These are phyloP conservation scores for Zaprionus nigranus DNA, from an alignment of 1,140 invertebrate genomes.

Conservation along the genomic window DNA sequence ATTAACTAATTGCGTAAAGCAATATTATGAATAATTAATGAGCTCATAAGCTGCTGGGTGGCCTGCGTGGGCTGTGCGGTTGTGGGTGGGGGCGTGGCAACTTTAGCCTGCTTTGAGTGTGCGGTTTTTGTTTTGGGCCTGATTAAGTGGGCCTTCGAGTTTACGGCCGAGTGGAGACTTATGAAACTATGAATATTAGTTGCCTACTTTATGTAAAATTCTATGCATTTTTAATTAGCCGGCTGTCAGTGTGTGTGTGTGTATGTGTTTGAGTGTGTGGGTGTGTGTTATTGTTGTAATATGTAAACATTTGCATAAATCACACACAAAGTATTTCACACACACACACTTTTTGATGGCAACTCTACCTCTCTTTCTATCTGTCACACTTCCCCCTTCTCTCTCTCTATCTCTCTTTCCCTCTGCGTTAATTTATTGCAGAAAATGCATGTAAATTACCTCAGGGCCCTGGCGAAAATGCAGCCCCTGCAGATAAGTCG, in stretches of 20 bases:
- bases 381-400: background rate
- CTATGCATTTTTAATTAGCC: slow-evolving; percentile 63
- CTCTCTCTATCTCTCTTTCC: background rate
- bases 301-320: slow-evolving; percentile 57
- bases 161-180: slow-evolving; percentile 48
- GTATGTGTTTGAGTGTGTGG: slow-evolving; percentile 1
- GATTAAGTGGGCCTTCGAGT: slow-evolving; percentile 53
- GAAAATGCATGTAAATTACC: slow-evolving; percentile 67
- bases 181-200: slow-evolving; percentile 65
- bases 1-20: slow-evolving; percentile 78
- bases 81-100: slow-evolving; percentile 15
- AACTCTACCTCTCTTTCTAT: background rate
- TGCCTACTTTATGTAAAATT: slow-evolving; percentile 63
- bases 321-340: slow-evolving; percentile 42
- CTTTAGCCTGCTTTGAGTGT: slow-evolving; percentile 27
- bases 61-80: background rate
- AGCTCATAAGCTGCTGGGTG: slow-evolving; percentile 59
- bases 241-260: background rate
- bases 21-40: slow-evolving; percentile 81
- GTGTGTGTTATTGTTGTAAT: slow-evolving; percentile 34
- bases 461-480: slow-evolving; percentile 42
- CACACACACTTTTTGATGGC: slow-evolving; percentile 32
- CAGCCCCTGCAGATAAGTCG: slow-evolving; percentile 64
- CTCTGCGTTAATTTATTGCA: slow-evolving; percentile 53
- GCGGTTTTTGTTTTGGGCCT: slow-evolving; percentile 36